Conservation (phyloP, 2,888 invertebrate species). For the Mythimna lalbum region DNA sequence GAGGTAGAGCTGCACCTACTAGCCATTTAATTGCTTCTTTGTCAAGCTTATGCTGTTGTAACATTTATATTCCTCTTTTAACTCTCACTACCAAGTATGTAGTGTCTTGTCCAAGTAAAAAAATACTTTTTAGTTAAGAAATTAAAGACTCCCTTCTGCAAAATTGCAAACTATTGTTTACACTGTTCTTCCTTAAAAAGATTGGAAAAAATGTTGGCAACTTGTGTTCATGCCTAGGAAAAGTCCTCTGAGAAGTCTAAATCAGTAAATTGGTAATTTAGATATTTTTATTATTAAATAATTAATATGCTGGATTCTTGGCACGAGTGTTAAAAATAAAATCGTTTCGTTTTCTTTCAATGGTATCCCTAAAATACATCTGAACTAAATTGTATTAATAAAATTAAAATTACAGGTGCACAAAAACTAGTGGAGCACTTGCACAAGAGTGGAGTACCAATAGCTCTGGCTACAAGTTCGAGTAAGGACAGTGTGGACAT, state of each 20-base stretch:
- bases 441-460: conserved; percentile 93
- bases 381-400: not conserved
- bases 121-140: no score
- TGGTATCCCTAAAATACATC: not conserved
- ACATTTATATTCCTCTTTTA: not conserved
- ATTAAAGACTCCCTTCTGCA: no score
- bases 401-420: conserved; percentile 91
- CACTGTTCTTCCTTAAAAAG: no score
- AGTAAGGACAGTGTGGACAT: conserved; percentile 92
- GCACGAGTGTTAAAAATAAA: not conserved
- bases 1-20: not conserved
- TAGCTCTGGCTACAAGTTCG: conserved; percentile 97
- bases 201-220: no score
- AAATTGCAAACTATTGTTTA: no score
- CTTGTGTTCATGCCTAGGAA: no score
- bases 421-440: conserved; percentile 94
- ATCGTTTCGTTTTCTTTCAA: conserved; percentile 11
- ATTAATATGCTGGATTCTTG: no score
- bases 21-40: not conserved
- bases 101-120: no score
- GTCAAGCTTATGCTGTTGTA: not conserved
- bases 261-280: no score
- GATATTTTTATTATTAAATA: no score
- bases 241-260: no score
- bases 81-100: no score